Evolutionary conservation across 1,140 invertebrate genomes (phyloP), one percentile per base, ranked within the genome.

Genomic region (Eupeodes corollae): DNA sequence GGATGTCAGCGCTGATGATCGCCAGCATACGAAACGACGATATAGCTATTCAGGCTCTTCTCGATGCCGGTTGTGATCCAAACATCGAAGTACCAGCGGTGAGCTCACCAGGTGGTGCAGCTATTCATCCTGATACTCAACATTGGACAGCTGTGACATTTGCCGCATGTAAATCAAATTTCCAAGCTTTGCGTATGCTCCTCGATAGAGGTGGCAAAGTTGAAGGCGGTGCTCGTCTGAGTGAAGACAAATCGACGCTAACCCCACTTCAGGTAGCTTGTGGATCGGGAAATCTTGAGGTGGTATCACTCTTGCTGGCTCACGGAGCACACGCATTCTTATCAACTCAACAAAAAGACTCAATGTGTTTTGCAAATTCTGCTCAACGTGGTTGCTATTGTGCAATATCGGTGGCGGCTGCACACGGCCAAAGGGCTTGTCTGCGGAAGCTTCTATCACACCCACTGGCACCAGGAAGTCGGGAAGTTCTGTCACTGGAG

Each of bases 301-400:
- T 92, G 60, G 84, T 91, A 0, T 79, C 83, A 6, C 57, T 91
- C 8, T 72, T 93, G 1, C 61, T 92, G 14, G 80, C 82, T 1
- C 83, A 89, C 54, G 88, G 88, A 1, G 89, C 88, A 3, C 84
- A 91, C 57, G 85, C 88, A 0, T 93, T 91, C 66, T 72, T 90
- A 0, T 87, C 86, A 0, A 91, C 88, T 0, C 75, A 87, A 47
- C 76, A 86, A 40, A 85, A 86, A 55, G 88, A 91, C 55, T 79
- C 82, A 0, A 72, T 90, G 30, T 88, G 86, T 53, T 91, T 91
- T 58, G 88, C 86, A 0, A 85, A 83, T 0, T 81, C 85, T 0
- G 85, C 86, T 1, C 88, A 90, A 59, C 75, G 84, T 43, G 86
- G 87, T 14, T 88, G 83, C 58, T 88, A 85, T 56, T 85, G 84